phyloP scores from a whole-genome alignment of 2,113 vertebrate species.

The Chrysochloris asiatica region DNA sequence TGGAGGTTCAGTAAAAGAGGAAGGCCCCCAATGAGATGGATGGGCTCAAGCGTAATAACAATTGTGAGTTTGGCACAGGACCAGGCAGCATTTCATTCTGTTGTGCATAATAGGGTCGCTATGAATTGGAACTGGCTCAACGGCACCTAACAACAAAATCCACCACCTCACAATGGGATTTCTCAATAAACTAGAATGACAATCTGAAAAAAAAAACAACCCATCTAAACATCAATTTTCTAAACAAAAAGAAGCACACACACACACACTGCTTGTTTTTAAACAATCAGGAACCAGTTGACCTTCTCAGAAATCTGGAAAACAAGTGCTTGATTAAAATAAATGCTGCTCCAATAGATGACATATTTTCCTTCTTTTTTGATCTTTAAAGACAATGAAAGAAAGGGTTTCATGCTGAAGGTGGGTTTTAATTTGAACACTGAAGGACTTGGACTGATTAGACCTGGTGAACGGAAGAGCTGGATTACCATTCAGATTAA shows the following conservation, averaged over 20 bases:
- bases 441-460: neutral
- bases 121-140: no score
- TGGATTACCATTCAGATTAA: neutral
- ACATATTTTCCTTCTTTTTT: neutral
- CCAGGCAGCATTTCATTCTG: no score
- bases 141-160: no score
- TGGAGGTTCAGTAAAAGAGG: no score
- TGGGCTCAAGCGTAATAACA: no score
- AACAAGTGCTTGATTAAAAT: neutral
- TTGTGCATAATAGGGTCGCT: no score
- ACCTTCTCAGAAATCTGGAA: neutral
- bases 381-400: neutral
- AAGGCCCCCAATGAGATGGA: no score
- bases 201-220: slow-evolving; percentile 15
- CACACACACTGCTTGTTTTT: no score
- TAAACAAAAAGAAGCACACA: neutral
- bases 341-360: neutral
- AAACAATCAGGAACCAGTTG: neutral
- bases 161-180: no score
- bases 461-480: no score
- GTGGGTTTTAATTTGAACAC: neutral
- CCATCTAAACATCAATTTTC: neutral
- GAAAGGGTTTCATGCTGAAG: neutral
- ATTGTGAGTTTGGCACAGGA: no score
- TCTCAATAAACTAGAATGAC: neutral